phyloP scores from a whole-genome alignment of 2,888 invertebrate genomes.

The Macaria notata region DNA sequence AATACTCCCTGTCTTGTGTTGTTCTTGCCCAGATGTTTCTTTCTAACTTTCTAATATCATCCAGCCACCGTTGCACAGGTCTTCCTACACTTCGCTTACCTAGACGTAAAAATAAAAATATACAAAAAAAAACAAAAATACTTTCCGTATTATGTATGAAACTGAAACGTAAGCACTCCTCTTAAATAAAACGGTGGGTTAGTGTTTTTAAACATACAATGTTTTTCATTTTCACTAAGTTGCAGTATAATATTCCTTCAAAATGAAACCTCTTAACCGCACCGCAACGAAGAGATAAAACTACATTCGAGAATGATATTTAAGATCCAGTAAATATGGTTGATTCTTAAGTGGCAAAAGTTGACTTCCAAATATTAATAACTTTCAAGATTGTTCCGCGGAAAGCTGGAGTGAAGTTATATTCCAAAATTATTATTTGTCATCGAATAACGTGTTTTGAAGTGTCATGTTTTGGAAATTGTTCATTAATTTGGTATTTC shows the following conservation, averaged over 20 bases:
- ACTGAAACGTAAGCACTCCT: too few relatives aligned
- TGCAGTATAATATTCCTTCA: slow-evolving; percentile 29
- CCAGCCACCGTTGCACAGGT: too few relatives aligned
- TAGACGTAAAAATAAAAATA: too few relatives aligned
- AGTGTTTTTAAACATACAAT: too few relatives aligned
- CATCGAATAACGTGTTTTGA: slow-evolving; percentile 23
- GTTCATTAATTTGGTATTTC: slow-evolving; percentile 25
- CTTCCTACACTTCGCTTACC: too few relatives aligned
- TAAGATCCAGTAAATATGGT: slow-evolving; percentile 14
- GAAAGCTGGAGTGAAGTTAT: slow-evolving; percentile 24
- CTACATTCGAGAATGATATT: slow-evolving; percentile 11
- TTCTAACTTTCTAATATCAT: too few relatives aligned
- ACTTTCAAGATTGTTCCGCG: slow-evolving; percentile 29
- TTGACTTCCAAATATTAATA: slow-evolving; percentile 33
- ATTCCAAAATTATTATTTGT: slow-evolving; percentile 25
- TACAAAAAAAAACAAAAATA: too few relatives aligned
- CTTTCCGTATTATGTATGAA: too few relatives aligned
- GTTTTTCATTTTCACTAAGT: too few relatives aligned
- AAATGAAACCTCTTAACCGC: slow-evolving; percentile 37
- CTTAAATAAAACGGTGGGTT: too few relatives aligned
- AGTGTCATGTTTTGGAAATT: slow-evolving; percentile 24
- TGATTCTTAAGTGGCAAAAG: slow-evolving; percentile 9
- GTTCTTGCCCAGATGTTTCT: too few relatives aligned
- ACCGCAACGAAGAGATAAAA: not conserved
- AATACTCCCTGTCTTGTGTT: too few relatives aligned